A percentile compares a stretch with the other conserved stretches of the same genome.
Evolutionary conservation across 2,113 vertebrate species (phyloP).

Genomic region (Scophthalmus maximus): DNA sequence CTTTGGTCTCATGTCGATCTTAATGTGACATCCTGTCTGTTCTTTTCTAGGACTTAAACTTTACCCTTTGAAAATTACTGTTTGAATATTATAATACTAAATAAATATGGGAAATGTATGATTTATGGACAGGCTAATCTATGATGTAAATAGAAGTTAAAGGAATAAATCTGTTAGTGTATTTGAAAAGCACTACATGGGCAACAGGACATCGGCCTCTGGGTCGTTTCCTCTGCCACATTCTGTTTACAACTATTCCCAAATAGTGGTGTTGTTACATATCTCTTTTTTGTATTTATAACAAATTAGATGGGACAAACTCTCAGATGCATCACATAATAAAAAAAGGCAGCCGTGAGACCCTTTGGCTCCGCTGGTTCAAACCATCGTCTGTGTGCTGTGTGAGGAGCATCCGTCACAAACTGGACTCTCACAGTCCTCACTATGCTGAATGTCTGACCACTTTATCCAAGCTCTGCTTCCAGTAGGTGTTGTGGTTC

Average conservation of each 20-base stretch:
- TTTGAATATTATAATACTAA: constrained; percentile 73
- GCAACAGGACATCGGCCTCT: constrained; percentile 49
- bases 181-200: constrained; percentile 65
- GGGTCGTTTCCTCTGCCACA: constrained; percentile 76
- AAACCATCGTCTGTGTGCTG: constrained; percentile 80
- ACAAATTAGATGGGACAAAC: constrained; percentile 67
- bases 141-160: constrained; percentile 74
- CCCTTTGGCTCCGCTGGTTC: constrained; percentile 3
- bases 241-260: constrained; percentile 95
- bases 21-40: constrained; percentile 71
- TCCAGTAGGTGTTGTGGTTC: constrained; percentile 93
- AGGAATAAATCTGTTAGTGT: constrained; percentile 53
- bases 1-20: constrained; percentile 51
- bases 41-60: constrained; percentile 77
- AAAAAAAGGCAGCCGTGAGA: constrained; percentile 67
- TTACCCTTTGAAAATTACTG: constrained; percentile 77
- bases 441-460: constrained; percentile 81
- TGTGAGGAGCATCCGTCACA: constrained; percentile 45
- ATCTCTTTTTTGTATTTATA: constrained; percentile 90
- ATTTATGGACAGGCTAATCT: constrained; percentile 73
- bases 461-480: constrained; percentile 92
- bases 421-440: constrained; percentile 24
- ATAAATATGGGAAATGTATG: constrained; percentile 64
- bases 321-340: constrained; percentile 62
- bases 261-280: constrained; percentile 91